A percentile compares a stretch with the other conserved stretches of the same genome.
Evolutionary conservation across 2,888 invertebrate genomes (phyloP).

Genomic region (Cephus sareptanus): DNA sequence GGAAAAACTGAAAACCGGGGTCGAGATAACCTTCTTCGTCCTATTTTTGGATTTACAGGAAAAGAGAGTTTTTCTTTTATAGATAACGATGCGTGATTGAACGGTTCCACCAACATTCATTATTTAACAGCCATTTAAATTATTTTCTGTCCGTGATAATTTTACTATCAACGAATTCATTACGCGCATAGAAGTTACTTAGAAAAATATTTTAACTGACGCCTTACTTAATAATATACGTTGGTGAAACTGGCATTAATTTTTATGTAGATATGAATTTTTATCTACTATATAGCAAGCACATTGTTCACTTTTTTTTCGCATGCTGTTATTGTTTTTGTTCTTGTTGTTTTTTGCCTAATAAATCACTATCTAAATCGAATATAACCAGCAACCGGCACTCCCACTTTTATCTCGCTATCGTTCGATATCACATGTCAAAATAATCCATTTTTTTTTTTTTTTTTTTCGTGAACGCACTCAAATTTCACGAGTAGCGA

Average conservation of each 20-base stretch:
- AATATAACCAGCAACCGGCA: background rate
- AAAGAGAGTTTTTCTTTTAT: background rate
- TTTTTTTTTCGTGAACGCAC: background rate
- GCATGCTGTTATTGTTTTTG: background rate
- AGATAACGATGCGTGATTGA: background rate
- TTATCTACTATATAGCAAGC: background rate
- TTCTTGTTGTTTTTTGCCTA: background rate
- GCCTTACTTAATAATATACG: constrained; percentile 4
- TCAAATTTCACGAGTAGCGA: background rate
- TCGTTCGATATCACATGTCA: background rate
- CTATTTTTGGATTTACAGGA: background rate
- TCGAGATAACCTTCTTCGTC: background rate
- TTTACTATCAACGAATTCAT: constrained; percentile 6
- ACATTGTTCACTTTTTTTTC: constrained; percentile 1
- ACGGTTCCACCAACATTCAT: constrained; percentile 6
- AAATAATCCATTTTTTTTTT: background rate
- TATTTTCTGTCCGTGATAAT: background rate
- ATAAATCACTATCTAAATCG: constrained; percentile 7
- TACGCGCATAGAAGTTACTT: background rate
- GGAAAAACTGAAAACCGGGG: background rate
- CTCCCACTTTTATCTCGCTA: background rate
- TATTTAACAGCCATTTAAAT: constrained; percentile 8
- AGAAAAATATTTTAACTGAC: constrained; percentile 9
- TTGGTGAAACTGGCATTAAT: constrained; percentile 6
- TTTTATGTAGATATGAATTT: constrained; percentile 3